Evolutionary conservation across 2,888 invertebrate species (phyloP).

Genomic region (Caenorhabditis wallacei): DNA sequence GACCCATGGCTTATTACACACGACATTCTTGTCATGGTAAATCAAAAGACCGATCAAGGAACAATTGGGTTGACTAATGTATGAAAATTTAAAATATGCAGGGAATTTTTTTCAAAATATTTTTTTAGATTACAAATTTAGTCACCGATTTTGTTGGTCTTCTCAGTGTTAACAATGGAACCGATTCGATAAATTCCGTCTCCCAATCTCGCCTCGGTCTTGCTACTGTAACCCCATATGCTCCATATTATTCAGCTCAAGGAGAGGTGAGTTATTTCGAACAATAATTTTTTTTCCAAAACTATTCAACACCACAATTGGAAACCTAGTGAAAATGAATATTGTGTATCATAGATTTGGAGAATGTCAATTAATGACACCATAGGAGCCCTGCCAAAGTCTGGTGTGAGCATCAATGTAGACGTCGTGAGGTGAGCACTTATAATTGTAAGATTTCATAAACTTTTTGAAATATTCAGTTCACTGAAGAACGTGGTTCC

Average conservation of each 20-base stretch:
- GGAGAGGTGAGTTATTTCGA: slow-evolving; percentile 36
- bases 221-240: slow-evolving; percentile 44
- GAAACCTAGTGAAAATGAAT: no score
- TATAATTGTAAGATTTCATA: neutral
- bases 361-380: slow-evolving; percentile 19
- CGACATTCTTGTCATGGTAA: slow-evolving; percentile 53
- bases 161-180: slow-evolving; percentile 24
- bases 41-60: slow-evolving; percentile 36
- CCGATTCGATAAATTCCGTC: neutral
- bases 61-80: slow-evolving; percentile 28
- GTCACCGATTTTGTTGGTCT: slow-evolving; percentile 28
- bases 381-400: slow-evolving; percentile 13
- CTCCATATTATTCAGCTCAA: slow-evolving; percentile 33
- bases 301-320: no score
- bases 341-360: slow-evolving; percentile 52
- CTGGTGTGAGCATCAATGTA: slow-evolving; percentile 34
- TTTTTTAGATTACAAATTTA: slow-evolving; percentile 34
- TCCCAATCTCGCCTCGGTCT: slow-evolving; percentile 41
- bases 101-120: no score
- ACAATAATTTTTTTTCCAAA: no score
- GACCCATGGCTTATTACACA: slow-evolving; percentile 53
- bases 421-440: slow-evolving; percentile 19
- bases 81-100: neutral
- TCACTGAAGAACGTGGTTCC: slow-evolving; percentile 15
- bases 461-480: slow-evolving; percentile 4